Evolutionary conservation across 2,888 invertebrate species (phyloP).

Genomic region (Eurytoma adleriae): DNA sequence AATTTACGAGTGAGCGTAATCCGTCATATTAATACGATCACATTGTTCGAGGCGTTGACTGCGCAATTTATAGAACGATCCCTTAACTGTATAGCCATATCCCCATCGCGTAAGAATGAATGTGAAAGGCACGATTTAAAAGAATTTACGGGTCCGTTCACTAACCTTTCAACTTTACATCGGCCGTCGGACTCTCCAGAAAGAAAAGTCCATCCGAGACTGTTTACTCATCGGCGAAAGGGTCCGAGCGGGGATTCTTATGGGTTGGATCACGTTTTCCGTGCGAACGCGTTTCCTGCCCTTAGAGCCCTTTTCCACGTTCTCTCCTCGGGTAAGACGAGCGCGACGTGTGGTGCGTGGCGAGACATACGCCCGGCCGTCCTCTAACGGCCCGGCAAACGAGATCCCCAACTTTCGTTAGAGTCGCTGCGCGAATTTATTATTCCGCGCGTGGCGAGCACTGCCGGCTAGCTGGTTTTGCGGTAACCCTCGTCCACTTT

Average conservation of each 20-base stretch:
- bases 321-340: not conserved
- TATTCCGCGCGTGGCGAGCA: constrained; percentile 61
- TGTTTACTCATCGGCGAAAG: not conserved
- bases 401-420: constrained; percentile 65
- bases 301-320: constrained; percentile 10
- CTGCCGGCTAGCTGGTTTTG: constrained; percentile 59
- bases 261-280: constrained; percentile 46
- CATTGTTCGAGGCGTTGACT: not conserved
- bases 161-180: not conserved
- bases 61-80: no score
- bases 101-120: not conserved
- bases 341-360: not conserved
- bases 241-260: not conserved
- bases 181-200: not conserved
- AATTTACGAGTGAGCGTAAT: constrained; percentile 40
- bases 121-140: not conserved
- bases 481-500: constrained; percentile 73
- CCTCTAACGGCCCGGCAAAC: constrained; percentile 58
- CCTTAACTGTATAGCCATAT: no score
- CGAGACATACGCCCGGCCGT: constrained; percentile 40
- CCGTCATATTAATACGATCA: constrained; percentile 42
- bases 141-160: not conserved
- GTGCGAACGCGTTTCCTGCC: constrained; percentile 26
- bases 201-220: not conserved
- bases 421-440: constrained; percentile 64